Evolutionary conservation across 2,888 invertebrate genomes (phyloP).

Genomic region (Heteromyza rotundicornis): DNA sequence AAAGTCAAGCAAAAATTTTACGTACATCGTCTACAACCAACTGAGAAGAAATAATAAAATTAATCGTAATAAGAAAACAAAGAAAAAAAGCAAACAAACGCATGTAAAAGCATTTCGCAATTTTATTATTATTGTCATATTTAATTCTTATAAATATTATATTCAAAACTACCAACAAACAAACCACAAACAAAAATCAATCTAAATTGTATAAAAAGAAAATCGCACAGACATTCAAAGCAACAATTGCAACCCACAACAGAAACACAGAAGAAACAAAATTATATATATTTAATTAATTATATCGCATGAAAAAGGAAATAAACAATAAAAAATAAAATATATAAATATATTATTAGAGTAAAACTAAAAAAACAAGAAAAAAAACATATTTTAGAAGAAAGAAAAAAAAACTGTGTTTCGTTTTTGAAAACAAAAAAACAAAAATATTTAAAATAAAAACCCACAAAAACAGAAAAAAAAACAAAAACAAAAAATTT

Average conservation of each 20-base stretch:
- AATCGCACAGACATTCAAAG: not conserved
- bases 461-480: slow-evolving; percentile 3
- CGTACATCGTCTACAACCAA: slow-evolving; percentile 16
- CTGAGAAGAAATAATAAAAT: slow-evolving; percentile 12
- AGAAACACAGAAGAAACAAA: not conserved
- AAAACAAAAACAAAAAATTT: slow-evolving; percentile 15
- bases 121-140: too few species aligned
- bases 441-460: slow-evolving; percentile 19
- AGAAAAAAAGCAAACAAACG: not conserved
- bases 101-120: too few species aligned
- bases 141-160: too few species aligned
- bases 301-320: not conserved
- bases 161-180: slow-evolving; percentile 2
- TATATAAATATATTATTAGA: slow-evolving; percentile 15
- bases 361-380: slow-evolving; percentile 27
- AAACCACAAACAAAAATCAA: slow-evolving; percentile 5
- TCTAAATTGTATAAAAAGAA: not conserved
- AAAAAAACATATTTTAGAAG: slow-evolving; percentile 25
- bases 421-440: slow-evolving; percentile 34
- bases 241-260: not conserved
- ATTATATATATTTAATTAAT: not conserved
- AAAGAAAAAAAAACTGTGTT: slow-evolving; percentile 39
- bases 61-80: slow-evolving; percentile 19
- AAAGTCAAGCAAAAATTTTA: not conserved
- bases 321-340: too few species aligned